Evolutionary conservation across 37 sponge, comb jelly and placozoan species (phyloP), one percentile per base, ranked within the genome.

Genomic region (Cliona cf. orientalis): DNA sequence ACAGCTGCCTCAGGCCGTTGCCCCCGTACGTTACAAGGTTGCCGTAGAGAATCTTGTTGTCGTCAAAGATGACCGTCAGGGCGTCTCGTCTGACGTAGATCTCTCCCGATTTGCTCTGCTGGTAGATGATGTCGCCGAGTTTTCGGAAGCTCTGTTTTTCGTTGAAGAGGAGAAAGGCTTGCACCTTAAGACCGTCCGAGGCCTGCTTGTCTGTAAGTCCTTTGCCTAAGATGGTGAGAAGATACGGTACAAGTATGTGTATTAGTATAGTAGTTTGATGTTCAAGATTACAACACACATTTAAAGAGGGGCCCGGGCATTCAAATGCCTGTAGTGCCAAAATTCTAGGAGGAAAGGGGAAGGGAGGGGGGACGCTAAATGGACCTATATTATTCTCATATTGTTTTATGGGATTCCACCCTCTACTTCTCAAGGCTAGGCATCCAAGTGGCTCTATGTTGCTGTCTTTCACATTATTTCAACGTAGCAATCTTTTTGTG

Each of bases 61-160:
- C 19, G 29, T 69, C 84, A 37, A 75, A 84, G n/a, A 76, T 67
- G 34, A 84, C 65, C 6, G 84, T 84, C 58, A 84, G 76, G 23
- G 84, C 84, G 55, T 84, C 84, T 21, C 84, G 55, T 7, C 84
- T 12, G 0, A 84, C 84, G 58, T 84, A 84, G 42, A 84, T 75
- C 58, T 84, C 84, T 22, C 84, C 84, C 2, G 84, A 84, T 38
- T 67, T 36, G 44, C 65, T 75, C 56, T 75, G 74, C 58, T 84
- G 84, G 69, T 84, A 84, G 31, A 84, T 84, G 69, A 84, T 68
- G 41, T 84, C 84, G 0, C 84, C 84, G 3, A 84, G 76, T 44
- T 75, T 84, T 6, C 84, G 57, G 44, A 84, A 84, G 59, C 84
- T 84, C 39, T 84, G 84, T 36, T 84, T 84, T 33, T 84, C 84